Evolutionary conservation across 1,140 invertebrate genomes (phyloP).

Genomic region (Caenorhabditis latens): DNA sequence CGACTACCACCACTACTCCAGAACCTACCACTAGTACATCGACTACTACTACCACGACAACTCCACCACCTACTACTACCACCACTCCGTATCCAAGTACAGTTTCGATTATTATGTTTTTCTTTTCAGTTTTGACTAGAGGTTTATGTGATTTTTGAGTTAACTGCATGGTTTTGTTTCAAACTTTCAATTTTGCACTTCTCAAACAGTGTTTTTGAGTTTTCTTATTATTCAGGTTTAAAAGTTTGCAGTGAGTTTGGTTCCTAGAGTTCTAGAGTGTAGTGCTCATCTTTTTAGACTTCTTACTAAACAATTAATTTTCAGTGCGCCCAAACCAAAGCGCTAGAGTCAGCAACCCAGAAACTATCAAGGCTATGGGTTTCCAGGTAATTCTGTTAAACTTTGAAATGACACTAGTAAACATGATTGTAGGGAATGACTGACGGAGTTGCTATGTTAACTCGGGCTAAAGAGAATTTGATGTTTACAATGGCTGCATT

Average conservation of each 20-base stretch:
- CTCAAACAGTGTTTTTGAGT: neutral
- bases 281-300: neutral
- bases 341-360: constrained; percentile 62
- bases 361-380: constrained; percentile 66
- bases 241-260: constrained; percentile 10
- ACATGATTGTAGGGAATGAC: constrained; percentile 57
- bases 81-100: constrained; percentile 45
- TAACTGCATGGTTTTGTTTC: constrained; percentile 32
- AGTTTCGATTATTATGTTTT: constrained; percentile 21
- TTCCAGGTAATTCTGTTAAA: constrained; percentile 43
- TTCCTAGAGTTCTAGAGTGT: constrained; percentile 3
- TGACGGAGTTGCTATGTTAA: constrained; percentile 60
- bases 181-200: neutral
- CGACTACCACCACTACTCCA: constrained; percentile 56
- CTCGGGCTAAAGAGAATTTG: constrained; percentile 63
- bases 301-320: constrained; percentile 1
- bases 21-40: constrained; percentile 6
- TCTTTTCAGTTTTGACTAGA: neutral
- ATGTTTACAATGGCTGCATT: constrained; percentile 65
- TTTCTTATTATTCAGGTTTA: too few relatives aligned
- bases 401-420: neutral
- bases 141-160: neutral
- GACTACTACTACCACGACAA: constrained; percentile 22
- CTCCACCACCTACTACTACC: neutral
- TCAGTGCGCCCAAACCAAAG: constrained; percentile 60